A percentile compares a stretch with the other conserved stretches of the same genome.
Conservation (phyloP, 2,113 vertebrate species). For the Lagopus muta region DNA sequence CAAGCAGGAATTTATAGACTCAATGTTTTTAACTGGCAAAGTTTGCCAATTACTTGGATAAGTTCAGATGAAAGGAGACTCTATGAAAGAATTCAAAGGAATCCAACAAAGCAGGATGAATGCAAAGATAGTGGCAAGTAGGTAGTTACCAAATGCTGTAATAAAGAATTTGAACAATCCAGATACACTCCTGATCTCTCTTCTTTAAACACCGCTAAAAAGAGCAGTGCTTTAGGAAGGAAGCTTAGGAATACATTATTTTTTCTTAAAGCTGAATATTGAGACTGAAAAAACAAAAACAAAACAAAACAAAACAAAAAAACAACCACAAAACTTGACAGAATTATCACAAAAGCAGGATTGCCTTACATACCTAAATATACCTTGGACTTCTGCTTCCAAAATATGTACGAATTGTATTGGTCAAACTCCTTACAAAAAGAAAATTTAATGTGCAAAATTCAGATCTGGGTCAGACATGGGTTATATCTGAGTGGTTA, state of each 20-base stretch:
- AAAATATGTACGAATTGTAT: neutral
- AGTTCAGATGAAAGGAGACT: constrained; percentile 15
- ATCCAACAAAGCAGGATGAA: neutral
- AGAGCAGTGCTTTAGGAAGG: neutral
- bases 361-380: neutral
- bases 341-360: neutral
- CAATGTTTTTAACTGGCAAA: neutral
- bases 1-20: neutral
- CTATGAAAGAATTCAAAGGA: neutral
- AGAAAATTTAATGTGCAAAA: neutral
- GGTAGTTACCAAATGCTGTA: neutral
- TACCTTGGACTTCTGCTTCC: neutral
- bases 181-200: neutral
- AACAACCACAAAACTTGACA: neutral
- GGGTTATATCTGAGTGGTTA: neutral
- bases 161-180: neutral
- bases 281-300: neutral
- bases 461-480: neutral
- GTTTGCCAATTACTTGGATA: neutral
- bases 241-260: neutral
- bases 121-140: neutral
- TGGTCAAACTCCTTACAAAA: neutral
- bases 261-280: neutral
- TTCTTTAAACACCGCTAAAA: neutral
- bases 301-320: neutral